phyloP scores from a whole-genome alignment of 2,888 invertebrate species.

The Incurvaria masculella region DNA sequence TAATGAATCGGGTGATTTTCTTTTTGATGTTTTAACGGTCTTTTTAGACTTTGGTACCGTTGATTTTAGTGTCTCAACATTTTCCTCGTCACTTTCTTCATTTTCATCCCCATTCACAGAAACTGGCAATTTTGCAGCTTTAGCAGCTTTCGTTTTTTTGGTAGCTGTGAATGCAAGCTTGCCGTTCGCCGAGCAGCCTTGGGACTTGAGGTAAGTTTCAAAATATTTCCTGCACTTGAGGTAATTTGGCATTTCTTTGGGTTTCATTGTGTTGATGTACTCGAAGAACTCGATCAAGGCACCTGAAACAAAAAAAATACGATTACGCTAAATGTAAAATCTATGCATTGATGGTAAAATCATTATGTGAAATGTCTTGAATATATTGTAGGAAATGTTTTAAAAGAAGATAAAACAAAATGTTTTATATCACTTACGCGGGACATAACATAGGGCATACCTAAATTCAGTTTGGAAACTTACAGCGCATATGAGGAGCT shows the following conservation, averaged over 20 bases:
- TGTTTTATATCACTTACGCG: too few relatives aligned
- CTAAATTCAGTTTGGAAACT: too few relatives aligned
- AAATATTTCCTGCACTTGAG: conserved; percentile 66
- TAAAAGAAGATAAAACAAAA: too few relatives aligned
- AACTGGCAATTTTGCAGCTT: conserved; percentile 9
- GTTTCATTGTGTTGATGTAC: conserved; percentile 64
- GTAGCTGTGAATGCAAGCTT: conserved; percentile 56
- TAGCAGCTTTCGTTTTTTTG: conserved; percentile 20
- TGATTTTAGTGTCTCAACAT: neutral
- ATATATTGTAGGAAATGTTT: too few relatives aligned
- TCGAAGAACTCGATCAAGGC: conserved; percentile 63
- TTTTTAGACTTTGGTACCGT: conserved; percentile 2
- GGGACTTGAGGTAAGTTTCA: conserved; percentile 58
- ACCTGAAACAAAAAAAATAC: conserved; percentile 41
- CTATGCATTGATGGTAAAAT: too few relatives aligned
- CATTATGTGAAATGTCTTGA: too few relatives aligned
- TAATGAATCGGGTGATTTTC: conserved; percentile 35
- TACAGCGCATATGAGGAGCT: too few relatives aligned
- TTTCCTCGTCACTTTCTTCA: conserved; percentile 4
- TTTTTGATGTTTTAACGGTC: conserved; percentile 19
- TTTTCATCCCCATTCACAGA: conserved; percentile 7
- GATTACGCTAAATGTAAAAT: too few relatives aligned
- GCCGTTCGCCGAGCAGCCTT: conserved; percentile 54
- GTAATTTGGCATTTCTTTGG: conserved; percentile 73
- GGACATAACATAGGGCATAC: too few relatives aligned